Evolutionary conservation across 2,888 invertebrate species (phyloP).

Genomic region (Amphiduros pacificus): DNA sequence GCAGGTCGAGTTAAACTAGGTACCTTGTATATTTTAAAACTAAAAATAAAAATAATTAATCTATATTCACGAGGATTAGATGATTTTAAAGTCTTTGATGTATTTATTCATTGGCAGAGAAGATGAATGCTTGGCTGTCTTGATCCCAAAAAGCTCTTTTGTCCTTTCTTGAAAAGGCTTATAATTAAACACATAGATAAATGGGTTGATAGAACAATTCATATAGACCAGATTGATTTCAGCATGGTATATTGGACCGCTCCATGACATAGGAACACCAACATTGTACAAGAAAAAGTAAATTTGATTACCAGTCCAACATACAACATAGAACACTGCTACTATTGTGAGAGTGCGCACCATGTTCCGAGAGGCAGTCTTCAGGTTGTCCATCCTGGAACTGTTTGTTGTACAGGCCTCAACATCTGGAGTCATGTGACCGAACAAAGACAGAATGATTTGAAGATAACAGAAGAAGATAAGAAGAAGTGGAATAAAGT

Average conservation of each 20-base stretch:
- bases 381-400: too few species aligned
- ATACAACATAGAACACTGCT: background rate
- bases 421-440: too few species aligned
- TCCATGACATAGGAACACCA: background rate
- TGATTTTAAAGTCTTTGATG: too few species aligned
- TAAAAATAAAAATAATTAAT: too few species aligned
- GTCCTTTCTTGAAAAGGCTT: background rate
- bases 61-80: too few species aligned
- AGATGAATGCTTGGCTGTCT: too few species aligned
- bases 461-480: background rate
- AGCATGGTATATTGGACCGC: background rate
- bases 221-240: background rate
- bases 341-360: background rate
- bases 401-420: too few species aligned
- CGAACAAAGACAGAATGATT: too few species aligned
- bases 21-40: too few species aligned
- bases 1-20: too few species aligned
- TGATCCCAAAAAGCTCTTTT: background rate
- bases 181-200: background rate
- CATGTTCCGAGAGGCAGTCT: background rate
- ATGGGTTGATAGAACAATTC: background rate
- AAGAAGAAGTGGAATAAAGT: background rate
- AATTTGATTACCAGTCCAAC: background rate
- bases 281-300: background rate
- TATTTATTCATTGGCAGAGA: too few species aligned